Evolutionary conservation across 2,113 vertebrate genomes (phyloP).

Genomic region (Lanius collurio): DNA sequence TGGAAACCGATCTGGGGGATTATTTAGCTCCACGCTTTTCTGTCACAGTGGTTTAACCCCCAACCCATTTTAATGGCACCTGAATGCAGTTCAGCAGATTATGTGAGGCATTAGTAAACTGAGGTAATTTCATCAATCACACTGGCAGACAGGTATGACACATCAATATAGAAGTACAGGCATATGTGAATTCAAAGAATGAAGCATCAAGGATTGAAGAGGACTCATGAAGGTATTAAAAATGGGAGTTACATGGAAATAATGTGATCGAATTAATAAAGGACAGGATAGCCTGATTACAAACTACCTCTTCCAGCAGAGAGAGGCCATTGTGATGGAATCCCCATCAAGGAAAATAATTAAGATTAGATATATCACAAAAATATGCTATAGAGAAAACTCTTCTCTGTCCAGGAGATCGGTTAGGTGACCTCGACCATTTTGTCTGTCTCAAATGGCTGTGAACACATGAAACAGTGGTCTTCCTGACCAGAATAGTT

Average conservation of each 20-base stretch:
- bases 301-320: neutral
- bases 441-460: neutral
- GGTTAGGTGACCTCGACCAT: neutral
- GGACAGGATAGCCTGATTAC: neutral
- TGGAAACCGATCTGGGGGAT: neutral
- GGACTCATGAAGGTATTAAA: neutral
- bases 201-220: neutral
- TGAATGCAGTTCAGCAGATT: neutral
- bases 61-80: neutral
- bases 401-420: neutral
- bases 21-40: neutral
- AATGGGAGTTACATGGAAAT: neutral
- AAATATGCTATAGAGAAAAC: neutral
- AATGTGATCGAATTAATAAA: neutral
- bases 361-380: neutral
- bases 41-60: neutral
- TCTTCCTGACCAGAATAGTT: too few relatives aligned
- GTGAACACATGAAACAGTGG: accelerated
- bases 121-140: neutral
- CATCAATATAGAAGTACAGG: neutral
- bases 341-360: neutral
- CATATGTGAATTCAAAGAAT: neutral
- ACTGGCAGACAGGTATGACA: neutral
- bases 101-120: neutral
- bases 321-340: neutral